Conservation (phyloP, 92 coral and sea anemone species). For the Umimayanthus chanpuru region DNA sequence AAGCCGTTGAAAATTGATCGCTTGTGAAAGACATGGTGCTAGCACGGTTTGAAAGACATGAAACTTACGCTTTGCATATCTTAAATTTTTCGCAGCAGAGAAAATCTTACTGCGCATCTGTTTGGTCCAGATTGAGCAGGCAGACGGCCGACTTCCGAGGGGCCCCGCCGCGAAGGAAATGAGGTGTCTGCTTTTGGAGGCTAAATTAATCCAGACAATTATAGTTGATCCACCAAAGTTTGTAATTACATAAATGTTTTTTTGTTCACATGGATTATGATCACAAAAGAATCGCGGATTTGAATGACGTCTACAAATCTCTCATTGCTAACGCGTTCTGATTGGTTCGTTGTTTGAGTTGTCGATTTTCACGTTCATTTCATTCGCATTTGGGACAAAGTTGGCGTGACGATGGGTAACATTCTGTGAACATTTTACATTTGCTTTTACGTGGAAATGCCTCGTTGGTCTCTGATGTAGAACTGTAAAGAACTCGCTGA, state of each 20-base stretch:
- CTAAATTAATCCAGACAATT: no score
- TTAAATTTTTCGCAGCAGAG: no score
- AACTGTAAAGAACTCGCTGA: background rate
- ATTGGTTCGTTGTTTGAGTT: constrained; percentile 24
- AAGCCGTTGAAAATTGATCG: no score
- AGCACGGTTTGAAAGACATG: no score
- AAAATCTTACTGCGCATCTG: no score
- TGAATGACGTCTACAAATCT: background rate
- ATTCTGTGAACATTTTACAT: background rate
- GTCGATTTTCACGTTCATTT: background rate
- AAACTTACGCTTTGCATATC: no score
- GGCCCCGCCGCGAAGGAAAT: no score
- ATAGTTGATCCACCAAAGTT: background rate
- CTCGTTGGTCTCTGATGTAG: background rate
- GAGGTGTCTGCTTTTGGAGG: no score
- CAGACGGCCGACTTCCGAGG: no score
- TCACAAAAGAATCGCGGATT: constrained; percentile 1
- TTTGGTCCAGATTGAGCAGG: no score
- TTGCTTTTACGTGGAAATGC: background rate
- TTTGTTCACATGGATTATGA: background rate
- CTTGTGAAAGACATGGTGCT: no score
- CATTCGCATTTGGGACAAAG: background rate
- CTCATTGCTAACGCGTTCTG: background rate
- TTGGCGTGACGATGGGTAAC: background rate
- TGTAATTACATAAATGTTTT: background rate